Evolutionary conservation across 2,113 vertebrate species (phyloP).

Genomic region (Chinchilla lanigera): DNA sequence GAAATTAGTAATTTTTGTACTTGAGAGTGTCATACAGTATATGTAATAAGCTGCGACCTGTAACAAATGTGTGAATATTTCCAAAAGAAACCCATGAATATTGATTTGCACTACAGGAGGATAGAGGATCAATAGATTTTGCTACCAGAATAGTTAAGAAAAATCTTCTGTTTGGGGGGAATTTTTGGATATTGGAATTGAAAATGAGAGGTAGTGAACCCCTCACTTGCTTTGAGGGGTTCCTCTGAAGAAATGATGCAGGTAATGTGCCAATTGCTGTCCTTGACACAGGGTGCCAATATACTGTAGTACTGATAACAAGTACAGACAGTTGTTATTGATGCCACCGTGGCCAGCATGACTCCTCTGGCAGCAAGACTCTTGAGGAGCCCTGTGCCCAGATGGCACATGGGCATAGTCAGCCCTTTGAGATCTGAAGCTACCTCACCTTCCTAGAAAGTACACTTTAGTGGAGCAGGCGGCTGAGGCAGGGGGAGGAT

Average conservation of each 20-base stretch:
- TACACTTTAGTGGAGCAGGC: neutral
- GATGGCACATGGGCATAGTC: neutral
- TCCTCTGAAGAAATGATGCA: neutral
- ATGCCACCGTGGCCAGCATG: neutral
- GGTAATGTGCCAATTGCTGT: neutral
- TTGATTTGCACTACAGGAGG: neutral
- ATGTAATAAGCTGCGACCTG: neutral
- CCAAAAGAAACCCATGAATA: neutral
- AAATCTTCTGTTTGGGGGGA: neutral
- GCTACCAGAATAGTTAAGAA: constrained; percentile 6
- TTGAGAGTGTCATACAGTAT: neutral
- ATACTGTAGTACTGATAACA: neutral
- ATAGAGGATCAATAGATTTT: neutral
- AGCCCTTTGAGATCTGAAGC: neutral
- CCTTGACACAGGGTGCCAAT: neutral
- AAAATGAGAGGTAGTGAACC: neutral
- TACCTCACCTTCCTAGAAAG: neutral
- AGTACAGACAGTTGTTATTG: neutral
- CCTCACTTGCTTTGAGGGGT: neutral
- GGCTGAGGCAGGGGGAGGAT: neutral
- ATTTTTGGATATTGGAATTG: neutral
- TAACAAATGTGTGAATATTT: neutral
- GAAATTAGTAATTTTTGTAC: neutral
- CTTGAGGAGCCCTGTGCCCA: neutral
- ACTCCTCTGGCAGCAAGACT: neutral